A percentile compares a stretch with the other conserved stretches of the same genome.
Evolutionary conservation across 2,797 vertebrate genomes (phyloP).

Genomic region (Acanthiza pusilla): DNA sequence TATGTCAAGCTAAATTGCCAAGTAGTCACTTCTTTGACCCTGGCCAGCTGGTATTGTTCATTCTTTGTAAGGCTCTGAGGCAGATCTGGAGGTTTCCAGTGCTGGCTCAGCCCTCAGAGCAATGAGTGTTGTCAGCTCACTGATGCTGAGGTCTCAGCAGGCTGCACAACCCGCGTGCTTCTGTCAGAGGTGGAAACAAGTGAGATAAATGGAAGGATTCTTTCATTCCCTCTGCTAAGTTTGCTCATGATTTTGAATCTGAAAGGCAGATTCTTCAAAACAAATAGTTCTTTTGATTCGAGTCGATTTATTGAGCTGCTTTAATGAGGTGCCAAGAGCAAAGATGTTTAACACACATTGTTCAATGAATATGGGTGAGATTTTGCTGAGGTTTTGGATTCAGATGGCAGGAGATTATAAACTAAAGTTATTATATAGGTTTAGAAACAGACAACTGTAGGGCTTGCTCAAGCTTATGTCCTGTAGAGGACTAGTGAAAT

Average conservation of each 20-base stretch:
- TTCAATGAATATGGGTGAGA: background rate
- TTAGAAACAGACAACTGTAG: background rate
- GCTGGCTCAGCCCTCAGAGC: background rate
- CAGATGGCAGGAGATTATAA: background rate
- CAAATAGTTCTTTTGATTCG: background rate
- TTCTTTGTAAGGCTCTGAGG: background rate
- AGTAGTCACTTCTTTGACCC: background rate
- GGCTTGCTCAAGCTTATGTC: background rate
- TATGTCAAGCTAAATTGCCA: background rate
- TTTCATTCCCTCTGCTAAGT: background rate
- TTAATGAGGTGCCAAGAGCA: background rate
- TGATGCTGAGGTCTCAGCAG: background rate
- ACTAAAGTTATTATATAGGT: background rate
- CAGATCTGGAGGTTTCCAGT: background rate
- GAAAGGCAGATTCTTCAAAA: background rate
- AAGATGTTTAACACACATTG: background rate
- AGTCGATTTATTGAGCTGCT: background rate
- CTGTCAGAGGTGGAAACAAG: background rate
- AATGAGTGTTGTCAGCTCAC: background rate
- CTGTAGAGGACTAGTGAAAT: background rate
- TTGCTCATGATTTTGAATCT: background rate
- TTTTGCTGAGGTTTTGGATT: background rate
- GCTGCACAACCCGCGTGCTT: background rate
- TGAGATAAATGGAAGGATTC: background rate
- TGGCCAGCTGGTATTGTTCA: accelerated